Base-by-base conservation (phyloP, 2,113 vertebrate genomes). In the Rhinoderma darwinii region DNA sequence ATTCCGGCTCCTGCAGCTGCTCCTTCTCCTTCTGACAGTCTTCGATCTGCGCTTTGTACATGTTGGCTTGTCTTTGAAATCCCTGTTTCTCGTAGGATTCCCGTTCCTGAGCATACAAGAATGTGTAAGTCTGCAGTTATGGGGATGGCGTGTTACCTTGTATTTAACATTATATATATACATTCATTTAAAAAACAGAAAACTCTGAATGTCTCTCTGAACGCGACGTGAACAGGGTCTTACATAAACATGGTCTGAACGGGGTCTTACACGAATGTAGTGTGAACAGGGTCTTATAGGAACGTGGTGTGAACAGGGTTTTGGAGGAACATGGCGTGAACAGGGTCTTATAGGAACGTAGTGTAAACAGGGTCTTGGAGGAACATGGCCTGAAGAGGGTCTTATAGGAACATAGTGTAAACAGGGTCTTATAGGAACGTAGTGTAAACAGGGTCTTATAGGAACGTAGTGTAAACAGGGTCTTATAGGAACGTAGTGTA, bases 11-110 rank as follows among this genome's bases (percentile, higher is more conserved):
- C 0, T 68, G 0, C 41, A 35, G 1, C 47, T 54, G 2, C n/a
- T 54, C 43, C 25, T 73, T n/a, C 12, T 89, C 47, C 44, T 50
- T 12, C 84, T 87, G 88, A 0, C 90, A 75, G 7, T 84, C 27
- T 0, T 70, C 11, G 12, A 93, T 91, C 79, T 93, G 89, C 5
- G 84, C 56, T 5, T 25, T 6, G 75, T 92, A 78, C 10, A 86
- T 35, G 32, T 81, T 32, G 41, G 90, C 89, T 68, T 88, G 87
- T 43, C 86, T 61, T 2, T 30, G 39, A 27, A 89, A 89, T n/a
- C 83, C 85, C 39, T 90, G 89, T 30, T 86, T 74, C 18, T 80
- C 0, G 22, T 89, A 88, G 17, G 86, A 50, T 41, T 74, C 43
- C 83, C 83, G 89, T 75, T 91, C 91, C 37, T 72, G 37, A 17